Percentiles rank a stretch among this genome's conserved stretches.
Conservation (phyloP, 2,888 invertebrate species). For the Harpagoxenus sublaevis region DNA sequence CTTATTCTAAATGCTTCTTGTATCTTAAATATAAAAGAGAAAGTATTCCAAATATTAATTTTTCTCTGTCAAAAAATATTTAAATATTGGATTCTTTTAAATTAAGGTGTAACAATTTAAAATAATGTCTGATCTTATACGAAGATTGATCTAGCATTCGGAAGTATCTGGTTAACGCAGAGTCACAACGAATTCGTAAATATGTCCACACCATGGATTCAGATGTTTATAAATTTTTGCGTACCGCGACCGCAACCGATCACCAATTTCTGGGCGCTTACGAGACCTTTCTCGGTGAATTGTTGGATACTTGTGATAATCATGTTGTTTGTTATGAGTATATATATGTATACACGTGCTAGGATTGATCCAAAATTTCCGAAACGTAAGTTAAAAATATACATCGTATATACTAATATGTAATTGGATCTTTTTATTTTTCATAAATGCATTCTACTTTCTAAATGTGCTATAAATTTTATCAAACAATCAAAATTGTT, state of each 20-base stretch:
- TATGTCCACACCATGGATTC: constrained; percentile 79
- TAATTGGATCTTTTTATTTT: neutral
- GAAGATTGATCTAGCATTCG: constrained; percentile 81
- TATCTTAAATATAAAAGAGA: neutral
- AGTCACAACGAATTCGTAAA: constrained; percentile 73
- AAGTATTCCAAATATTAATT: neutral
- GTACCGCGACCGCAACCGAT: constrained; percentile 81
- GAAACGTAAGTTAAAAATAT: constrained; percentile 68
- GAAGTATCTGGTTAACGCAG: constrained; percentile 78
- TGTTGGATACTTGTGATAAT: constrained; percentile 77
- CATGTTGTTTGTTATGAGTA: constrained; percentile 69
- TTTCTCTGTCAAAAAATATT: neutral
- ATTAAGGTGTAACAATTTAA: constrained; percentile 5
- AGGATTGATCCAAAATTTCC: constrained; percentile 77
- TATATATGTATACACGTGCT: constrained; percentile 74
- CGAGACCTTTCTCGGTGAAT: constrained; percentile 76
- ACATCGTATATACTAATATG: neutral
- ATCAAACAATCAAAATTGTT: neutral
- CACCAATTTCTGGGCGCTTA: constrained; percentile 81
- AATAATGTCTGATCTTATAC: neutral
- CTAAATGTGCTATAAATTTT: neutral
- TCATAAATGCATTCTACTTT: neutral
- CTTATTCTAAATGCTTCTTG: neutral
- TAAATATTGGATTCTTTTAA: neutral
- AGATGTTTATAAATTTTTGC: constrained; percentile 78